These are phyloP conservation scores for Hydrozoanthus tunicans DNA, from an alignment of 64 coral and sea anemone species.

Conservation along the genomic window DNA sequence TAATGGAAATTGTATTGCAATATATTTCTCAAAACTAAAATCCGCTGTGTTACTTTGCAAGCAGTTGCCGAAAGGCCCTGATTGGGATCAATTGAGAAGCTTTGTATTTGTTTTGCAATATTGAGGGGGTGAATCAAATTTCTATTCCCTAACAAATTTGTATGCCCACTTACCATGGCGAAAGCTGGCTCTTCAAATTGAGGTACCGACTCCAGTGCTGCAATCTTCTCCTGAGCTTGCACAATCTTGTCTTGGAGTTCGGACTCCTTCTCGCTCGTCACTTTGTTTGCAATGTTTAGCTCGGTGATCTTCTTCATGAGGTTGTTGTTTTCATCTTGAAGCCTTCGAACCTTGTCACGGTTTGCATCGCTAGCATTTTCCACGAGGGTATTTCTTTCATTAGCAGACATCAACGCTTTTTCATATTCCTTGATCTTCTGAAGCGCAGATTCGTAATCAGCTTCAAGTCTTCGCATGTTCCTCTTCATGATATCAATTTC, in stretches of 20 bases:
- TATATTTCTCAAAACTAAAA: too few relatives aligned
- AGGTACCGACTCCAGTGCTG: constrained; percentile 55
- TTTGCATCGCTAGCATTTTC: constrained; percentile 77
- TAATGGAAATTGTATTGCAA: too few relatives aligned
- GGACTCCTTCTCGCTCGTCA: constrained; percentile 71
- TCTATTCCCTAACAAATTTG: not conserved
- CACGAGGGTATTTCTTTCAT: constrained; percentile 66
- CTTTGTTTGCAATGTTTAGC: constrained; percentile 68
- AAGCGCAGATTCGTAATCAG: constrained; percentile 76
- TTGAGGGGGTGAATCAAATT: too few relatives aligned
- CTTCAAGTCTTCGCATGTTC: constrained; percentile 81
- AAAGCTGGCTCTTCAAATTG: constrained; percentile 59
- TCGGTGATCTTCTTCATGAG: constrained; percentile 78
- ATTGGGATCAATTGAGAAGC: too few relatives aligned
- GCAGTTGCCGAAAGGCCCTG: too few relatives aligned
- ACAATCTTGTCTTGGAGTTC: constrained; percentile 71
- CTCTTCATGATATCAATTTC: constrained; percentile 80
- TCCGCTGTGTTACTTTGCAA: too few relatives aligned
- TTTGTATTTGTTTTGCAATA: too few relatives aligned
- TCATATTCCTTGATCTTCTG: constrained; percentile 91
- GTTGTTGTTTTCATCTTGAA: constrained; percentile 86
- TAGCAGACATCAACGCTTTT: constrained; percentile 68
- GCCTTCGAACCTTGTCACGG: constrained; percentile 83
- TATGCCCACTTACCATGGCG: not conserved
- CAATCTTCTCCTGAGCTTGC: constrained; percentile 70